A percentile compares a stretch with the other conserved stretches of the same genome.
Evolutionary conservation across 1,140 invertebrate species (phyloP).

Genomic region (Triops longicaudatus): DNA sequence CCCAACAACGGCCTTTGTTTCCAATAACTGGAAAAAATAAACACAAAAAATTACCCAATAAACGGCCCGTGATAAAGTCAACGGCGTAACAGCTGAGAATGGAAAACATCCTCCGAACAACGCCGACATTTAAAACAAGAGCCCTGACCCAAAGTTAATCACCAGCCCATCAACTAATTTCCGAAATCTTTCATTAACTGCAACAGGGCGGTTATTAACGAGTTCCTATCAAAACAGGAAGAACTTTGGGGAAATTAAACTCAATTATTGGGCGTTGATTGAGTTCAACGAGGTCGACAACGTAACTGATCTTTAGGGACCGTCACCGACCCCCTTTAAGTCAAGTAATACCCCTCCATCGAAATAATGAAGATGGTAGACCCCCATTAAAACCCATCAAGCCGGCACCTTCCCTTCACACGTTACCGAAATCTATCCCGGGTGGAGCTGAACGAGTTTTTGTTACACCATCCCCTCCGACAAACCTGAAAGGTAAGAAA

Average conservation of each 20-base stretch:
- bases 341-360: background rate
- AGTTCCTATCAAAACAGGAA: background rate
- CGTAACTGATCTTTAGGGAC: background rate
- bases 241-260: background rate
- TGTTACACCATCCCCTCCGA: background rate
- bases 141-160: no score
- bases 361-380: background rate
- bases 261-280: background rate
- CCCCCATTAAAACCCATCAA: background rate
- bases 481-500: no score
- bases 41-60: background rate
- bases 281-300: background rate
- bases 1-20: conserved; percentile 6
- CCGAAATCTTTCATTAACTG: no score
- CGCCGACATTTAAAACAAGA: background rate
- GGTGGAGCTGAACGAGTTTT: background rate
- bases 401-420: background rate
- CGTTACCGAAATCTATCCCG: background rate
- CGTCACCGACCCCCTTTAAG: background rate
- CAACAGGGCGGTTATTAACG: no score
- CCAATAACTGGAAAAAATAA: background rate
- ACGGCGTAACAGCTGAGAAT: background rate
- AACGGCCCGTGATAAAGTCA: background rate
- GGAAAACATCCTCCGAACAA: background rate
- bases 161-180: no score